Evolutionary conservation across 2,113 vertebrate genomes (phyloP).

Genomic region (Clarias gariepinus): DNA sequence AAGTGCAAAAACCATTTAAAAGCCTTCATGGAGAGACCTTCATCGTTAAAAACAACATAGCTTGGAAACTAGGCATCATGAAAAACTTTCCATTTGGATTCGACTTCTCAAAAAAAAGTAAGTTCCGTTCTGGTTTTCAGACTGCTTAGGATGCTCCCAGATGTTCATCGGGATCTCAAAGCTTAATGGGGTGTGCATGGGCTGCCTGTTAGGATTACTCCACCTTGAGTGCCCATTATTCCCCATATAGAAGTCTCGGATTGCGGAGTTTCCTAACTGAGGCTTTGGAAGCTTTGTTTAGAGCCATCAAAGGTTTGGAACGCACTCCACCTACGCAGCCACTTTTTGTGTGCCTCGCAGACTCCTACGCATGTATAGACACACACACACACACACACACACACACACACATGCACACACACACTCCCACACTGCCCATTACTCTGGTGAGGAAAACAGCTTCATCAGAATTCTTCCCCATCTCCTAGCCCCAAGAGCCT

Average conservation of each 20-base stretch:
- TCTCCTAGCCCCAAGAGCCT: constrained; percentile 47
- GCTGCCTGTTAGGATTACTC: constrained; percentile 49
- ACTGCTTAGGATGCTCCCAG: constrained; percentile 24
- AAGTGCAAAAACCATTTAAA: background rate
- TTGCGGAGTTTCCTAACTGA: constrained; percentile 49
- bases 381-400: constrained; percentile 26
- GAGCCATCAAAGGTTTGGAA: constrained; percentile 33
- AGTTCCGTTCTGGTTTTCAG: background rate
- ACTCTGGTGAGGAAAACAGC: constrained; percentile 52
- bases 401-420: constrained; percentile 24
- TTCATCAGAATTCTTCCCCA: constrained; percentile 62
- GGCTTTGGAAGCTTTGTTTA: background rate
- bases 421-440: constrained; percentile 40
- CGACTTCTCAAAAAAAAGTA: background rate
- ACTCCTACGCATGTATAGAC: constrained; percentile 21
- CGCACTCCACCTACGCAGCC: constrained; percentile 54
- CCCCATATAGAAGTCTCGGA: constrained; percentile 59
- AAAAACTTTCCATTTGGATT: background rate
- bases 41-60: background rate
- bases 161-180: constrained; percentile 33
- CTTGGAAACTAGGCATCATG: background rate
- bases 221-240: constrained; percentile 55
- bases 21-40: background rate
- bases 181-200: constrained; percentile 65
- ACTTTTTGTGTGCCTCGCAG: constrained; percentile 15